Percentiles rank a stretch among this genome's conserved stretches.
Conservation (phyloP, 2,797 vertebrate species). For the Melanotaenia maccullochi region DNA sequence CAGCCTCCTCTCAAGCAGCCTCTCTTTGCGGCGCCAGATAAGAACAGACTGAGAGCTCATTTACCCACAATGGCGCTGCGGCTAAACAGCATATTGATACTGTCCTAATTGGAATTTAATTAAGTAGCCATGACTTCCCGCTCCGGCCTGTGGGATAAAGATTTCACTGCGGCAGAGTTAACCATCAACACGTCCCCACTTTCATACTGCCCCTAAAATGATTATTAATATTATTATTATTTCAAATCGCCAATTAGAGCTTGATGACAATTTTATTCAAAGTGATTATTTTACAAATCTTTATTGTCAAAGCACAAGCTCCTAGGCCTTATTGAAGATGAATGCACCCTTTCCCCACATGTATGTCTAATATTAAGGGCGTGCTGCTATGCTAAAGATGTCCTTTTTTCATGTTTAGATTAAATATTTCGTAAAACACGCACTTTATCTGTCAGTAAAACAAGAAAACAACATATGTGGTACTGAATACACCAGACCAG, state of each 20-base stretch:
- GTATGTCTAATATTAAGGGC: background rate
- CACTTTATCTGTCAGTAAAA: no score
- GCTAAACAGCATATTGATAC: constrained; percentile 96
- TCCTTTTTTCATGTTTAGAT: background rate
- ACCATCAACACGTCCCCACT: constrained; percentile 88
- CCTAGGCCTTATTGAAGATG: no score
- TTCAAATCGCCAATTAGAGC: constrained; percentile 66
- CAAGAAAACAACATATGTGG: no score
- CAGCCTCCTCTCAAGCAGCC: constrained; percentile 65
- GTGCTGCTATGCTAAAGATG: background rate
- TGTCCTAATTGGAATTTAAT: constrained; percentile 99
- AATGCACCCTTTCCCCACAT: no score
- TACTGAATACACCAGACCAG: no score
- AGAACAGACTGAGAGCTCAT: constrained; percentile 86
- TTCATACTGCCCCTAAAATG: constrained; percentile 50
- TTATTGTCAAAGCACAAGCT: background rate
- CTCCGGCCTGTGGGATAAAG: constrained; percentile 94
- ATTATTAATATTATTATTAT: constrained; percentile 64
- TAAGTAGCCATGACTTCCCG: constrained; percentile 85
- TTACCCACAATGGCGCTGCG: constrained; percentile 90
- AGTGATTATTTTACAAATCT: background rate
- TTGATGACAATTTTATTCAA: constrained; percentile 12
- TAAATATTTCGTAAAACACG: background rate
- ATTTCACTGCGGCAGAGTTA: constrained; percentile 93
- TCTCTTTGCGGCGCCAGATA: constrained; percentile 91